Evolutionary conservation across 2,797 vertebrate genomes (phyloP).

Genomic region (Chelmon rostratus): DNA sequence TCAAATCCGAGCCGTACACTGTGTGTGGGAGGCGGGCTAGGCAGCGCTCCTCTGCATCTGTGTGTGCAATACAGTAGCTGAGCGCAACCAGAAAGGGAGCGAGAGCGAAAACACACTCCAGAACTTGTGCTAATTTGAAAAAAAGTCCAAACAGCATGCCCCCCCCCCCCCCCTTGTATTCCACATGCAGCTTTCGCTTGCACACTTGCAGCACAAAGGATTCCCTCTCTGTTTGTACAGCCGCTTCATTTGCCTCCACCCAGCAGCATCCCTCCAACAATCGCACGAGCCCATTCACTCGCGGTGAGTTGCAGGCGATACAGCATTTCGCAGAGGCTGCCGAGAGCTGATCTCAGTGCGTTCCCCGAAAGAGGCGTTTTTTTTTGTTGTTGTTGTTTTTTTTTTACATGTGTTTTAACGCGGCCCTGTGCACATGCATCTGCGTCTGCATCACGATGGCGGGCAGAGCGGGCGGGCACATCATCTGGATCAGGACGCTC

Average conservation of each 20-base stretch:
- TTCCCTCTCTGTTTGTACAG: conserved; percentile 18
- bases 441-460: conserved; percentile 16
- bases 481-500: conserved; percentile 81
- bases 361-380: conserved; percentile 45
- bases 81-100: background rate
- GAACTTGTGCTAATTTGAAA: background rate
- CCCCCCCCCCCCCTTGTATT: conserved; percentile 18
- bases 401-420: conserved; percentile 43
- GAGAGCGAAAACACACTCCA: background rate
- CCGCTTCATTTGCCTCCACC: conserved; percentile 46
- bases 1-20: conserved; percentile 56
- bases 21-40: conserved; percentile 66
- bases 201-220: conserved; percentile 40
- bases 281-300: conserved; percentile 37
- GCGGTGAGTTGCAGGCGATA: conserved; percentile 40
- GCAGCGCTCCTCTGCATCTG: conserved; percentile 46
- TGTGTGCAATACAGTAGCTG: conserved; percentile 32
- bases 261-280: conserved; percentile 49
- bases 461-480: conserved; percentile 72
- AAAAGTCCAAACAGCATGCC: background rate
- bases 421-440: conserved; percentile 49
- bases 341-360: conserved; percentile 56
- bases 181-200: background rate
- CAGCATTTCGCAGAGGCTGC: conserved; percentile 33
- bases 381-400: too few relatives aligned